These are phyloP conservation scores for Phaethon lepturus DNA, from an alignment of 2,113 vertebrate species.

Conservation along the genomic window DNA sequence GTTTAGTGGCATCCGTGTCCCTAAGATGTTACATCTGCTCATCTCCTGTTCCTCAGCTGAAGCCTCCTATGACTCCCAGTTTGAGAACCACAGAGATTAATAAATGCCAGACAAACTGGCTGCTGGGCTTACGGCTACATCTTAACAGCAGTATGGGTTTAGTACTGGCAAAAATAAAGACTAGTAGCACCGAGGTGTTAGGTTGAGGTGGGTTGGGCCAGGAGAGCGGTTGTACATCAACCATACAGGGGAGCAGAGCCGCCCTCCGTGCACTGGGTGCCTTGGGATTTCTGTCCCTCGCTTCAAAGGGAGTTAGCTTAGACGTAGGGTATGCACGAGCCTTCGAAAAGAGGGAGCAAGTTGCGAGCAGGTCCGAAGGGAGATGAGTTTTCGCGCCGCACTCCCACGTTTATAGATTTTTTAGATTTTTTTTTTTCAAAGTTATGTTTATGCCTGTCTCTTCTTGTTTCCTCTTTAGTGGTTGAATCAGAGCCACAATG, in stretches of 20 bases:
- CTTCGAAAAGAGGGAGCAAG: not conserved
- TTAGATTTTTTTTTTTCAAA: not conserved
- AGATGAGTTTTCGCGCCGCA: accelerated
- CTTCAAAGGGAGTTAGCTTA: too few relatives aligned
- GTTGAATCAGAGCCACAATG: constrained; percentile 97
- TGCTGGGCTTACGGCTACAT: not conserved
- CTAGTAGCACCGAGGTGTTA: accelerated
- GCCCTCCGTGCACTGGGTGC: accelerated
- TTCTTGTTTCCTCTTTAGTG: constrained; percentile 75
- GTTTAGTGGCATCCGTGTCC: not conserved
- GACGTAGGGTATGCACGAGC: accelerated
- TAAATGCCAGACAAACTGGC: too few relatives aligned
- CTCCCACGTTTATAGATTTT: accelerated
- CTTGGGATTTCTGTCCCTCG: not conserved
- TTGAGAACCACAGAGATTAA: not conserved
- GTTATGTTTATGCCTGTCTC: not conserved
- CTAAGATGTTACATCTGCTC: not conserved
- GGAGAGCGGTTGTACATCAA: not conserved
- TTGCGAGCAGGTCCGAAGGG: accelerated
- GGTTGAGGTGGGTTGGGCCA: not conserved
- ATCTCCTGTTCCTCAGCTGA: not conserved
- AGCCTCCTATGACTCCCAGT: not conserved
- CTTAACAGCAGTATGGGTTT: not conserved
- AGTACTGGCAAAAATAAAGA: not conserved
- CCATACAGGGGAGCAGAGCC: not conserved